These are phyloP conservation scores for Pseudopipra pipra DNA, from an alignment of 2,113 vertebrate species.

Conservation along the genomic window DNA sequence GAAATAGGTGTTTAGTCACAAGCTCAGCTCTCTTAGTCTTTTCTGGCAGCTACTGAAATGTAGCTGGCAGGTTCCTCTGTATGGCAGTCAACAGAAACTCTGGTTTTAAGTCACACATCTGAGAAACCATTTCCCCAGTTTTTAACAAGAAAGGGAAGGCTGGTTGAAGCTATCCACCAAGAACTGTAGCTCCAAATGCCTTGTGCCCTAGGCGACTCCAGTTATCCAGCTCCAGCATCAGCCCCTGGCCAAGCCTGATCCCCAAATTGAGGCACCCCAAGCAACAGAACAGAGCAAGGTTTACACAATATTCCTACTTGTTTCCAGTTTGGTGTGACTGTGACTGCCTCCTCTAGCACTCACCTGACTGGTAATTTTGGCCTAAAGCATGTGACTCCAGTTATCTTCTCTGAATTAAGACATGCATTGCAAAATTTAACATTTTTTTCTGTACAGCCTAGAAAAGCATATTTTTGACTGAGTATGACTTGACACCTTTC, in stretches of 20 bases:
- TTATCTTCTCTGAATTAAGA: background rate
- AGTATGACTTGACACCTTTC: conserved; percentile 40
- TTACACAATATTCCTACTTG: background rate
- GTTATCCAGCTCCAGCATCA: background rate
- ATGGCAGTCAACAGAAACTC: background rate
- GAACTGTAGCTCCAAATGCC: background rate
- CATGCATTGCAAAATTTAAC: background rate
- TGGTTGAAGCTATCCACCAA: background rate
- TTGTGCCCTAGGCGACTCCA: background rate
- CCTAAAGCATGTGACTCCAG: background rate
- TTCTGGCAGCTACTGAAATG: background rate
- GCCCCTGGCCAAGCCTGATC: background rate
- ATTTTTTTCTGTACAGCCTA: background rate
- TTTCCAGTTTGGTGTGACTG: background rate
- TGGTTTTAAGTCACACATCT: background rate
- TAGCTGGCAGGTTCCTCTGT: background rate
- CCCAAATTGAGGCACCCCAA: background rate
- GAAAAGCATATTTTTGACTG: background rate
- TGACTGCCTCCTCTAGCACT: background rate
- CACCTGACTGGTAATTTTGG: background rate
- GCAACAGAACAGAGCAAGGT: background rate
- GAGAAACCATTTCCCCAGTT: background rate
- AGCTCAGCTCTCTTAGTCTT: background rate
- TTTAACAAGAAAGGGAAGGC: background rate
- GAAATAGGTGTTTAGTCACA: background rate